phyloP scores from a whole-genome alignment of 2,113 vertebrate species.

The Microcebus lehilahytsara region DNA sequence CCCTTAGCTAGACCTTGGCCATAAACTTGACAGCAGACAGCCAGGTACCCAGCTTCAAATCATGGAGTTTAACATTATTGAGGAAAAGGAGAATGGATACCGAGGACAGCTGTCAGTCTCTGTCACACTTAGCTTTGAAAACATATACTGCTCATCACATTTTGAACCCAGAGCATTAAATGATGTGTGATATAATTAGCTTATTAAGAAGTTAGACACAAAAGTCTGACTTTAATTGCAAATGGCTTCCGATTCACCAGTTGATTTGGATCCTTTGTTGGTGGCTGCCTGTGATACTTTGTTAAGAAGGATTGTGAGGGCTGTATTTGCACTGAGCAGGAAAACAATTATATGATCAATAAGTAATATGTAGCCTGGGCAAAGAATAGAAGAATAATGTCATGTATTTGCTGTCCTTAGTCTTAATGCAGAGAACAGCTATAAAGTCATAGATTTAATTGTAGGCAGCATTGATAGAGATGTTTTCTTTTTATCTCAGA shows the following conservation, averaged over 20 bases:
- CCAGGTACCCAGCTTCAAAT: background rate
- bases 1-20: background rate
- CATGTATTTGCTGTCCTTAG: background rate
- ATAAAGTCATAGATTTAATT: background rate
- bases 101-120: background rate
- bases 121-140: background rate
- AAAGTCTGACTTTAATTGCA: background rate
- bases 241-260: background rate
- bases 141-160: background rate
- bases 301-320: background rate
- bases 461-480: background rate
- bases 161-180: background rate
- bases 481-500: background rate
- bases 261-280: background rate
- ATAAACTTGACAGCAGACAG: background rate
- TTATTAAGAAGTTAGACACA: constrained; percentile 11
- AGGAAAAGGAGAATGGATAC: background rate
- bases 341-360: background rate
- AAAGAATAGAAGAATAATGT: background rate
- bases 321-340: background rate
- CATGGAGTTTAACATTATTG: background rate
- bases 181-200: background rate
- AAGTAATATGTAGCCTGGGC: background rate
- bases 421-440: background rate
- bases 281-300: background rate